Base-by-base conservation (phyloP, 2,888 invertebrate genomes). In the Sminthurides aquaticus region DNA sequence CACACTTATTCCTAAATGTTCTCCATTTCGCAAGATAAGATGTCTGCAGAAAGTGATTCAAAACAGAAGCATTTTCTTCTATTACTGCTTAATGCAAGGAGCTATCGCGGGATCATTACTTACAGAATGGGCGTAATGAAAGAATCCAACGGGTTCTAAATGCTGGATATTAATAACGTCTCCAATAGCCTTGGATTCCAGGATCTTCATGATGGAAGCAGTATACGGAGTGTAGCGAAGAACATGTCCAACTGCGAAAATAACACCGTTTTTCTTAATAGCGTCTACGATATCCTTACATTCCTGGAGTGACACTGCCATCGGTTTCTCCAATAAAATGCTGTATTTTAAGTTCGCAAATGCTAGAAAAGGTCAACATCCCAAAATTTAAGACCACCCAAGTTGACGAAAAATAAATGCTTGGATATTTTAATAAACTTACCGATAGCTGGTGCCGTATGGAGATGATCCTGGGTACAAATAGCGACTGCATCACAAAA, bases 321-420 rank as follows among this genome's bases (percentile, higher is more conserved):
- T 80, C 2, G 81, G 81, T 72, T 81, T 81, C 69, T 81, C 80
- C 68, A 81, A 73, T 15, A 80, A 72, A 54, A 81, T 79, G 67
- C 80, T 76, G 66, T 80, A 80, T n/a, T 80, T 80, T 66, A 77
- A 75, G 66, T 77, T 76, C 3, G 80, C 79, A 73, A 79, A 77
- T 1, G 78, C 78, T 29, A 24, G 2, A 63, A 59, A 34, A 56
- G 25, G 20, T 5, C 26, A 20, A 54, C n/a, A 57, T 29, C 24
- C 3, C 49, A 27, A 15, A 25, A 11, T 48, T 11, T 48, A 48
- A 48, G 18, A 15, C 11, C 48, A 48, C 11, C 11, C 11, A 34
- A 15, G 5, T 34, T 11, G 43, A 34, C 43, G 5, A 11, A 34
- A 5, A 34, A 5, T 34, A 34, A 34, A 34, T 34, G 43, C 15